Base-by-base conservation (phyloP, 2,888 invertebrate species). In the Dryadula phaetusa region DNA sequence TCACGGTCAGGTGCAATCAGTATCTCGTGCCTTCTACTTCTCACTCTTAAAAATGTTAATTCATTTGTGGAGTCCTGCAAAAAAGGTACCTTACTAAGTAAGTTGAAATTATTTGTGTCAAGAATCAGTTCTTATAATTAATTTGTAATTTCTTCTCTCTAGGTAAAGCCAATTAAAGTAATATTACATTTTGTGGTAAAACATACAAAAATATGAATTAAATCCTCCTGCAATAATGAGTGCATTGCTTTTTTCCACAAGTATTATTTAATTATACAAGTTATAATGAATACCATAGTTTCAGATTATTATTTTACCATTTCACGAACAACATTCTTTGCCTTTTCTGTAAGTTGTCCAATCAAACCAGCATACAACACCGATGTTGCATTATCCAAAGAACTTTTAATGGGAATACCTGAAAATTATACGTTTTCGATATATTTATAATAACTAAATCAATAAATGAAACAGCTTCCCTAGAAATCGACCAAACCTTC, bases 1-100 rank as follows among this genome's bases (percentile, higher is more conserved):
- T 99, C 98, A 84, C 97, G 97, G 82, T 99, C 98, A 25, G 99
- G 99, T 22, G 99, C 99, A 62, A 99, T 97, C 95, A 99, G 97
- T 78, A 99, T 98, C 93, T 99, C 99, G 83, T 99, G 98, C 85
- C 99, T 98, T 90, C 98, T 98, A 69, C 99, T 98, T 76, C 99
- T 94, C 67, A 99, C 95, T 64, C 99, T 94, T 14, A 99, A 93
- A 88, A 99, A 99, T 71, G 98, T 98, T 75, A 99, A 93, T 88
- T 99, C 99, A 89, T 99, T 99, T 64, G 97, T 96, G 40, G 99
- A 97, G 88, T 99, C 99, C 93, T 93, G 83, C n/a, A 90, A 89
- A 63, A 18, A 14, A 14, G 32, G 6, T n/a, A n/a, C 16, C 28
- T 52, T 28, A 52, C 7, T 22, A 25, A 6, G 14, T 28, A 32